Conservation (phyloP, 2,113 vertebrate species). For the Morone chrysops region DNA sequence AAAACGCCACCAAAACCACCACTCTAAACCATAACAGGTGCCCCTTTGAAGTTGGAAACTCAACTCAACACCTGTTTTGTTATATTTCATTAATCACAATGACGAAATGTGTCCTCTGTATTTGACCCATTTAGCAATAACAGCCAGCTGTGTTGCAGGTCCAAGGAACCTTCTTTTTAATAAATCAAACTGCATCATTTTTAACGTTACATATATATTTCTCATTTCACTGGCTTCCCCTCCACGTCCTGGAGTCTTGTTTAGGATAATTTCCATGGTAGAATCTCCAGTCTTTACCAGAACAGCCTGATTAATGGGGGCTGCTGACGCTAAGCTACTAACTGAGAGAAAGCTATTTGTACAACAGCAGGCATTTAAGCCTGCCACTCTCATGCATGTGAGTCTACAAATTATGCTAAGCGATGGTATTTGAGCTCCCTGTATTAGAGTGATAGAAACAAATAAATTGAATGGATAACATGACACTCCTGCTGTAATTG, state of each 20-base stretch:
- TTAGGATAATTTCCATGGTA: constrained; percentile 17
- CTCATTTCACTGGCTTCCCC: constrained; percentile 8
- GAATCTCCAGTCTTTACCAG: constrained; percentile 17
- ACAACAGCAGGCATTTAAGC: constrained; percentile 49
- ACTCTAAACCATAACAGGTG: constrained; percentile 12
- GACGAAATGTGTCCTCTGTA: constrained; percentile 23
- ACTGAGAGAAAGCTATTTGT: constrained; percentile 44
- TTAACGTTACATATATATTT: constrained; percentile 10
- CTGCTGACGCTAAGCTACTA: constrained; percentile 26
- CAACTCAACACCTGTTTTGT: constrained; percentile 17
- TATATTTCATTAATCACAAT: constrained; percentile 30
- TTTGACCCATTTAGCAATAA: constrained; percentile 22
- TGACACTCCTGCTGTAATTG: constrained; percentile 18
- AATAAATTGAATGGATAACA: constrained; percentile 47
- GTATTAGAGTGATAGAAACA: constrained; percentile 37
- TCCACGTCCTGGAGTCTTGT: constrained; percentile 34
- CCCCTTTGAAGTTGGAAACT: constrained; percentile 39
- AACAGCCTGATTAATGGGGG: constrained; percentile 58
- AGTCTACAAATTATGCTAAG: constrained; percentile 61
- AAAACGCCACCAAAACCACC: not conserved
- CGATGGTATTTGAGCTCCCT: constrained; percentile 40
- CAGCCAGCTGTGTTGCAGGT: constrained; percentile 14
- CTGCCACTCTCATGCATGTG: constrained; percentile 4
- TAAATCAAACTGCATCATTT: constrained; percentile 6
- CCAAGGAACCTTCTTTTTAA: not conserved